Evolutionary conservation across 2,797 vertebrate genomes (phyloP).

Genomic region (Girardinus metallicus): DNA sequence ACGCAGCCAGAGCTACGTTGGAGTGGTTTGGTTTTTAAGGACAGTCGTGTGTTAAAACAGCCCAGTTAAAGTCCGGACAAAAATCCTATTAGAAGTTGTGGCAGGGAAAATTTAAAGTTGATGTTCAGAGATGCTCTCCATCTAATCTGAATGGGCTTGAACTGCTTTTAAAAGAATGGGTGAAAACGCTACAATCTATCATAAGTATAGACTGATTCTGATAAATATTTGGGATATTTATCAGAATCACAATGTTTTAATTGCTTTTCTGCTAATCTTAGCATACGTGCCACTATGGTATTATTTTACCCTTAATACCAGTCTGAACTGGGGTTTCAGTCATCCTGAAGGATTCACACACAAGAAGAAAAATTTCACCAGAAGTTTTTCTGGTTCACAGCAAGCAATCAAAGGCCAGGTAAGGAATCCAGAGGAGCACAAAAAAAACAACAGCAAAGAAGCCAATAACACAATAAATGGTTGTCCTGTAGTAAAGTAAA

Average conservation of each 20-base stretch:
- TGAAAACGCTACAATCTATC: neutral
- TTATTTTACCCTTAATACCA: neutral
- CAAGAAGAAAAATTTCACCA: constrained; percentile 18
- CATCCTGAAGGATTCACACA: neutral
- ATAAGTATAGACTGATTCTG: neutral
- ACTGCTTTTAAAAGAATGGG: neutral
- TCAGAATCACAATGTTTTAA: neutral
- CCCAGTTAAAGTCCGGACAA: neutral
- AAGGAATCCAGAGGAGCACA: neutral
- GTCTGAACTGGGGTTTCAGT: neutral
- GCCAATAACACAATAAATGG: neutral
- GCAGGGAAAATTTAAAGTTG: neutral
- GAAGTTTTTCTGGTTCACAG: constrained; percentile 50
- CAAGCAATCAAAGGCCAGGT: constrained; percentile 29
- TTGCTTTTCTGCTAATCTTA: neutral
- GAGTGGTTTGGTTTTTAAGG: neutral
- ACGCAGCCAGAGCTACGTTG: neutral
- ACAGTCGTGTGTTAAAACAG: neutral
- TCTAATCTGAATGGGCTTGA: neutral
- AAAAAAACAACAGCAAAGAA: neutral
- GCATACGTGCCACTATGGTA: neutral
- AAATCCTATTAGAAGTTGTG: neutral
- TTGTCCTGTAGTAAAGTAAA: neutral
- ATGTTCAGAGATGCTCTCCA: neutral
- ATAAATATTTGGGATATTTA: neutral